Percentiles rank a stretch among this genome's conserved stretches.
Evolutionary conservation across 2,888 invertebrate genomes (phyloP).

Genomic region (Onchidella celtica): DNA sequence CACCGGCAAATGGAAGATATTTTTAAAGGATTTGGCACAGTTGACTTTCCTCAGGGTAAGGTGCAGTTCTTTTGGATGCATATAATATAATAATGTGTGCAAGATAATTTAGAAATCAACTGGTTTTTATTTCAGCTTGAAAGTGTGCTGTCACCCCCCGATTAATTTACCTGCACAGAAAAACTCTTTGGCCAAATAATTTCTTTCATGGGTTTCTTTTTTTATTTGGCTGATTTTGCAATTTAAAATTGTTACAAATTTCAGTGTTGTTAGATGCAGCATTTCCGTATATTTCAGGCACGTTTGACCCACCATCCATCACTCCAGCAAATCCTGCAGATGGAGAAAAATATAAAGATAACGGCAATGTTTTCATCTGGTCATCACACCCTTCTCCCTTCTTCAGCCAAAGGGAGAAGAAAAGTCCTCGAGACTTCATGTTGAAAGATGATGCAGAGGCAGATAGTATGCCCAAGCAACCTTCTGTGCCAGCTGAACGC

Average conservation of each 20-base stretch:
- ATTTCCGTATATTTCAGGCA: background rate
- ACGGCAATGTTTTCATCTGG: conserved; percentile 25
- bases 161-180: too few species aligned
- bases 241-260: too few species aligned
- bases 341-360: background rate
- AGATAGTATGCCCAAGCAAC: background rate
- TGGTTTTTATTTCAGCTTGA: too few species aligned
- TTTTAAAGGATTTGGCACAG: conserved; percentile 56
- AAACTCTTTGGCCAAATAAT: too few species aligned
- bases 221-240: too few species aligned
- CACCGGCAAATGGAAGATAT: conserved; percentile 62
- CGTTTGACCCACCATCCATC: background rate
- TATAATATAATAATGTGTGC: too few species aligned
- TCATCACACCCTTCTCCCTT: background rate
- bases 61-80: too few species aligned
- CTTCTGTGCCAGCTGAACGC: background rate
- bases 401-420: conserved; percentile 8
- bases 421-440: conserved; percentile 51
- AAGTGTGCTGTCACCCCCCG: too few species aligned
- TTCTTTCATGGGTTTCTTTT: too few species aligned
- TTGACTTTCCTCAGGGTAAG: conserved; percentile 40
- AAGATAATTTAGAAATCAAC: too few species aligned
- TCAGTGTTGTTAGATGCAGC: too few species aligned
- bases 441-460: conserved; percentile 47
- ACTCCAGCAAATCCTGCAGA: background rate